A percentile compares a stretch with the other conserved stretches of the same genome.
These are phyloP conservation scores for Notospermus geniculatus DNA, from an alignment of 1,140 invertebrate species.

Conservation along the genomic window DNA sequence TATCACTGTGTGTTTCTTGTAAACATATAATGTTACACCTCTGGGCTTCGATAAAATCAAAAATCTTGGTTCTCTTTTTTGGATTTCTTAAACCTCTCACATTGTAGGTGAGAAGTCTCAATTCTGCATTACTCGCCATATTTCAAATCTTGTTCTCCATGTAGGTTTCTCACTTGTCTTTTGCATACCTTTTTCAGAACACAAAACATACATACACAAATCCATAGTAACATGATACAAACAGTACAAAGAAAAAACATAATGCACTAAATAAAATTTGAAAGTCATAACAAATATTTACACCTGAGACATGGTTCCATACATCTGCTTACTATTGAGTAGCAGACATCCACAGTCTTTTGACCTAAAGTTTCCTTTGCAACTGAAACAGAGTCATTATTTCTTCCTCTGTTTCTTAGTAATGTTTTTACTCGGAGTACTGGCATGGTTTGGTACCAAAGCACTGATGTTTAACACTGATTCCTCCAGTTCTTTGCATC, in stretches of 20 bases:
- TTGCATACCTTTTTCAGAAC: no score
- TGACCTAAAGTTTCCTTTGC: conserved; percentile 6
- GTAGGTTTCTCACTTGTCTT: no score
- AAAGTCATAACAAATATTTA: no score
- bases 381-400: neutral
- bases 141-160: no score
- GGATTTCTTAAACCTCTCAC: no score
- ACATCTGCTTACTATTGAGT: conserved; percentile 2
- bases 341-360: conserved; percentile 7
- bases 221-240: conserved; percentile 24
- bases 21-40: no score
- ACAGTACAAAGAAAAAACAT: conserved; percentile 31
- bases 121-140: no score
- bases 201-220: conserved; percentile 15
- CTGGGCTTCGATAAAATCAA: no score
- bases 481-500: conserved; percentile 5
- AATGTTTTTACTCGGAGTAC: neutral
- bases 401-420: neutral
- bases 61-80: no score
- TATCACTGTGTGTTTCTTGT: no score
- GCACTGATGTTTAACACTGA: neutral
- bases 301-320: neutral
- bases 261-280: no score
- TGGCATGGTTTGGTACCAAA: neutral
- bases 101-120: no score